Evolutionary conservation across 2,888 invertebrate species (phyloP).

Genomic region (Synanthedon andrenaeformis): DNA sequence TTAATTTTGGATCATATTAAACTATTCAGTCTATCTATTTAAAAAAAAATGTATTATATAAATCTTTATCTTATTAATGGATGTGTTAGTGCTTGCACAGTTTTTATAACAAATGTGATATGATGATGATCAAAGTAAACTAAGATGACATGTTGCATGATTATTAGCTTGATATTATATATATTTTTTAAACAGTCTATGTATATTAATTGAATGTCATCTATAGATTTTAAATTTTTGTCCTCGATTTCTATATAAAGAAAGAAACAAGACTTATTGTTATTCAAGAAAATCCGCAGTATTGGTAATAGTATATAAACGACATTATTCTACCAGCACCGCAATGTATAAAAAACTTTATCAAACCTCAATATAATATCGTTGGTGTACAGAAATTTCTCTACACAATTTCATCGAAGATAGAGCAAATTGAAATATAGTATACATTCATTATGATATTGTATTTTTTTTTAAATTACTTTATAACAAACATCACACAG

Average conservation of each 20-base stretch:
- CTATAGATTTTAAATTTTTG: no score
- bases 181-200: no score
- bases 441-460: conserved; percentile 20
- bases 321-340: conserved; percentile 48
- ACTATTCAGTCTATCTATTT: background rate
- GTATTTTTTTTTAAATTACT: conserved; percentile 36
- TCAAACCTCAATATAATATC: conserved; percentile 5
- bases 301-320: background rate
- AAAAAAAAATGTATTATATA: background rate
- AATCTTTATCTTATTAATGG: background rate
- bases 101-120: background rate
- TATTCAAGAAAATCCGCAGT: background rate
- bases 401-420: conserved; percentile 6
- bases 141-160: no score
- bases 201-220: no score
- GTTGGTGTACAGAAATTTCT: conserved; percentile 2
- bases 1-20: background rate
- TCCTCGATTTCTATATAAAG: no score
- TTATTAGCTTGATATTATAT: no score
- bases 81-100: background rate
- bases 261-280: background rate
- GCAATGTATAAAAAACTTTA: conserved; percentile 29
- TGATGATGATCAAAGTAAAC: background rate
- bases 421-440: conserved; percentile 20
- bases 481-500: conserved; percentile 58